These are phyloP conservation scores for Platichthys flesus DNA, from an alignment of 2,113 vertebrate genomes.

Conservation along the genomic window DNA sequence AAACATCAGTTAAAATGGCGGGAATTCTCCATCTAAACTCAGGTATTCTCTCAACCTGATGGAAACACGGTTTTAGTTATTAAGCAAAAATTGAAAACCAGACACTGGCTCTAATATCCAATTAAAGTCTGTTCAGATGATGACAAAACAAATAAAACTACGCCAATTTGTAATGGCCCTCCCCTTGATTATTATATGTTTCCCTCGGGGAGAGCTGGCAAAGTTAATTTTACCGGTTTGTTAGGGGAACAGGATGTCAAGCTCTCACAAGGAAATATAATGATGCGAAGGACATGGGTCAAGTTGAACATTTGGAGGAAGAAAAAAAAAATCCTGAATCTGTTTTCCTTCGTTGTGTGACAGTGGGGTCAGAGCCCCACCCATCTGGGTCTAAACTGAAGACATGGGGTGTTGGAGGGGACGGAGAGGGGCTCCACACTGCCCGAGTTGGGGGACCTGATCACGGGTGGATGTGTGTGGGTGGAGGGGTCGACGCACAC, in stretches of 20 bases:
- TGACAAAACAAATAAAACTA: constrained; percentile 31
- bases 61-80: too few relatives aligned
- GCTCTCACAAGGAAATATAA: constrained; percentile 53
- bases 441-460: constrained; percentile 29
- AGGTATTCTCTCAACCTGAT: not conserved
- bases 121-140: constrained; percentile 5
- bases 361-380: constrained; percentile 70
- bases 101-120: not conserved
- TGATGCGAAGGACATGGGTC: constrained; percentile 66
- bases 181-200: constrained; percentile 52
- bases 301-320: constrained; percentile 59
- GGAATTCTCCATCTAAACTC: too few relatives aligned
- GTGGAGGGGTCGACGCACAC: constrained; percentile 33
- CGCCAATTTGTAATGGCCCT: constrained; percentile 50
- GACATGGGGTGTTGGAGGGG: constrained; percentile 60
- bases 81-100: too few relatives aligned
- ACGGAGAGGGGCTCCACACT: constrained; percentile 28
- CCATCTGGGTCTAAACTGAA: constrained; percentile 62
- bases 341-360: constrained; percentile 39
- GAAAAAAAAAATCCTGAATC: constrained; percentile 30
- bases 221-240: constrained; percentile 63
- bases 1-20: not conserved
- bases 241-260: constrained; percentile 68
- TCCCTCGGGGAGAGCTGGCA: constrained; percentile 51
- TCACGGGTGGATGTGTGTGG: constrained; percentile 44